Base-by-base conservation (phyloP, 2,113 vertebrate species). In the Dicaeum eximium region DNA sequence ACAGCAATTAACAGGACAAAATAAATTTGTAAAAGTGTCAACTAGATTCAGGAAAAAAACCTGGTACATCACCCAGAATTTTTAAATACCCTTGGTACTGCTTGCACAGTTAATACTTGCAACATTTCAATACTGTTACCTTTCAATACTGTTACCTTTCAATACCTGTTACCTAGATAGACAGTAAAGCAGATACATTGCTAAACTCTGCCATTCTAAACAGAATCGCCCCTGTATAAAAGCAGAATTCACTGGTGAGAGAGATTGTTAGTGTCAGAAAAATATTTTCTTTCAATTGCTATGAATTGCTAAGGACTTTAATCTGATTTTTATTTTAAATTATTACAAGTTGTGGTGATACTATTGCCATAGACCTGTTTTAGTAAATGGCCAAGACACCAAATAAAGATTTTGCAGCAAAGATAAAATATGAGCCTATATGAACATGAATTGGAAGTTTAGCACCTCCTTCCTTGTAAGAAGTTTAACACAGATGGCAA, bases 401-500 rank as follows among this genome's bases (percentile, higher is more conserved):
- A 84, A 90, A 67, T 25, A 45, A 35, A n/a, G 3, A 30, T 87
- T 75, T 71, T 78, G 2, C 10, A 90, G 22, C 14, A 83, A 86
- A 87, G 42, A 15, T 65, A 82, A 94, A 86, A 47, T 64, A 54
- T 28, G 77, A 61, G n/a, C 40, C 75, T 45, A 80, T 48, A n/a
- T 15, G 61, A 88, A 84, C 25, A 83, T 90, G 33, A 47, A 4
- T 35, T 60, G 44, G 30, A 90, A 70, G 42, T 40, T 81, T 48
- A 89, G 21, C 30, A 86, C 25, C 10, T 86, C 40, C 15, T 33
- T 83, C 37, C 40, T 87, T 65, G 8, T 22, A 58, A 66, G 44
- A 89, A 78, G 18, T 92, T 97, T 92, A 80, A 96, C 88, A 88
- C 21, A 94, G 56, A 95, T 70, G 48, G 33, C 77, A 91, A 92